phyloP scores from a whole-genome alignment of 2,113 vertebrate species.

The Plecturocebus donacophilus region DNA sequence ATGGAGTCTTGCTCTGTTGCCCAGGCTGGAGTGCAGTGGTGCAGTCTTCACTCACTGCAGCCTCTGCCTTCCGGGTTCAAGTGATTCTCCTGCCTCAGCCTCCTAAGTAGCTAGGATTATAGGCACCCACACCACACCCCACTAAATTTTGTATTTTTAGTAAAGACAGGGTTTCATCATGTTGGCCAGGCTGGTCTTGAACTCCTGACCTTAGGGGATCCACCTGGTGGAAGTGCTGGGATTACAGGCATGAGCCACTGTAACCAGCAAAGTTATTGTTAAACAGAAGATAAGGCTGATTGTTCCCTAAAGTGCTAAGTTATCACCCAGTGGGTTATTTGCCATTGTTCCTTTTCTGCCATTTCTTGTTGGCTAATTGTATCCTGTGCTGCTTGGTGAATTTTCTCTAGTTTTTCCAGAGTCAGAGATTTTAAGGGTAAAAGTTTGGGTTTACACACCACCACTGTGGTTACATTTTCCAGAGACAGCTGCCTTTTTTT shows the following conservation, averaged over 20 bases:
- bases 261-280: neutral
- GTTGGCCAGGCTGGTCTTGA: no score
- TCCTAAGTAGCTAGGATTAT: no score
- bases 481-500: constrained; percentile 95
- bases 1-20: no score
- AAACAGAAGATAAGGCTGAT: neutral
- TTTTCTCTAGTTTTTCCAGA: constrained; percentile 96
- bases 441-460: constrained; percentile 96
- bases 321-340: constrained; percentile 48
- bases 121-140: no score
- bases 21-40: no score
- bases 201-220: no score
- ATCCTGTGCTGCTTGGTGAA: constrained; percentile 93
- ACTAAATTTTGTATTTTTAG: no score
- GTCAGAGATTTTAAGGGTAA: constrained; percentile 96
- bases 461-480: constrained; percentile 92
- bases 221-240: no score
- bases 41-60: rapidly evolving
- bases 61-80: no score
- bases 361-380: constrained; percentile 88
- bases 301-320: neutral
- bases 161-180: no score
- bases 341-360: constrained; percentile 79
- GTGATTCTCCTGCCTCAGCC: no score
- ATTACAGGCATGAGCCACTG: no score